Conservation (phyloP, 2,797 vertebrate species). For the Enteromius unitaeniatus region DNA sequence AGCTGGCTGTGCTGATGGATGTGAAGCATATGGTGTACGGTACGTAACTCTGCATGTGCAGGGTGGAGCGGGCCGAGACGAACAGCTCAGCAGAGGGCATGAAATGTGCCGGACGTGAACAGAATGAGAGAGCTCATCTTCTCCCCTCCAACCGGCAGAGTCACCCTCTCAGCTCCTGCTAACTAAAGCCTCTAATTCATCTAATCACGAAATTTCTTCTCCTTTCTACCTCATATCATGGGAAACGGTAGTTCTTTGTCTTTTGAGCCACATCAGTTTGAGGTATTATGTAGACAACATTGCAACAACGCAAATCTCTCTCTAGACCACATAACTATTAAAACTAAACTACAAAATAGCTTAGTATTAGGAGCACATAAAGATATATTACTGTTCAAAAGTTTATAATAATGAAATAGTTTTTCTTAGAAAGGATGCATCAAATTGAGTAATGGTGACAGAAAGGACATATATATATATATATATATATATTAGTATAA, state of each 20-base stretch:
- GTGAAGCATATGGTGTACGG: conserved; percentile 54
- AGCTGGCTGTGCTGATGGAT: conserved; percentile 56
- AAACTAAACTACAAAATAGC: not conserved
- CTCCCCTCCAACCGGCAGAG: not conserved
- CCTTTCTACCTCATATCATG: not conserved
- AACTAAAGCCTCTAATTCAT: not conserved
- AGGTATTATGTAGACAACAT: not conserved
- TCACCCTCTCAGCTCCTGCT: conserved; percentile 4
- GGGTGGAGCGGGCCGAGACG: conserved; percentile 21
- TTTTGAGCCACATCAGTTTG: not conserved
- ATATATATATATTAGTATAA: too few relatives aligned
- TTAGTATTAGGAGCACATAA: not conserved
- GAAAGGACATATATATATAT: not conserved
- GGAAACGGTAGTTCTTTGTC: not conserved
- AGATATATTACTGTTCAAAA: not conserved
- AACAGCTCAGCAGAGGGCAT: conserved; percentile 26
- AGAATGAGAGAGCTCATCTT: conserved; percentile 24
- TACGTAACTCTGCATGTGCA: conserved; percentile 24
- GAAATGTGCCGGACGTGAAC: conserved; percentile 32
- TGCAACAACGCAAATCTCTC: not conserved
- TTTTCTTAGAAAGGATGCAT: not conserved
- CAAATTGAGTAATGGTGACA: not conserved
- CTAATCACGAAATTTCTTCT: not conserved
- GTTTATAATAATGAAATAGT: not conserved
- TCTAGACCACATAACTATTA: not conserved